Percentiles rank a stretch among this genome's conserved stretches.
phyloP scores from a whole-genome alignment of 30 jellyfish, hydroid and myxozoan species.

The Cassiopea andromeda region DNA sequence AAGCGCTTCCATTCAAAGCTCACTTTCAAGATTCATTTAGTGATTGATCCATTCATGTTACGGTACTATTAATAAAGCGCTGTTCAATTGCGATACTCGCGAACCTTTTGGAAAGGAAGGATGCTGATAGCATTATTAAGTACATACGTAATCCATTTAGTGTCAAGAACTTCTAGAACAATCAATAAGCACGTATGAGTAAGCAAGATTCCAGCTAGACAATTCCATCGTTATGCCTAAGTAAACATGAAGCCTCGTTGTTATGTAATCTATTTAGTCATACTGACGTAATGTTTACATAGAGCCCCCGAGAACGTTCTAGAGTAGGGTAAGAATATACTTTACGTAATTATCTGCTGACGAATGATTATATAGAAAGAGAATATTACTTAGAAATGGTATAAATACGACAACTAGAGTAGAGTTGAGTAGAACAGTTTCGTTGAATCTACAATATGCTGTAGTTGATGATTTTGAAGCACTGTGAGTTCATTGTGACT shows the following conservation, averaged over 20 bases:
- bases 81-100: too few species aligned
- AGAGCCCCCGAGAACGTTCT: conserved; percentile 18
- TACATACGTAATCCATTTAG: conserved; percentile 17
- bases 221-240: conserved; percentile 45
- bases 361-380: conserved; percentile 17
- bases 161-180: conserved; percentile 23
- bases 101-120: neutral
- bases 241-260: conserved; percentile 34
- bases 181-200: conserved; percentile 2
- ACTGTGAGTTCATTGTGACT: conserved; percentile 11
- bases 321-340: neutral
- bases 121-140: neutral
- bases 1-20: too few species aligned
- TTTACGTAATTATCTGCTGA: conserved; percentile 3
- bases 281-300: neutral
- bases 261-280: conserved; percentile 11
- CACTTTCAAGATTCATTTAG: too few species aligned
- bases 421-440: conserved; percentile 15
- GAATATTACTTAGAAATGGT: neutral
- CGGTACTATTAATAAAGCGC: too few species aligned
- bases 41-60: too few species aligned
- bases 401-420: conserved; percentile 9
- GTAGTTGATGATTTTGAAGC: neutral
- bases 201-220: conserved; percentile 11
- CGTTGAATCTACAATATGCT: conserved; percentile 23